Evolutionary conservation across 2,888 invertebrate species (phyloP), one percentile per base, ranked within the genome.

Genomic region (Watsonalla binaria): DNA sequence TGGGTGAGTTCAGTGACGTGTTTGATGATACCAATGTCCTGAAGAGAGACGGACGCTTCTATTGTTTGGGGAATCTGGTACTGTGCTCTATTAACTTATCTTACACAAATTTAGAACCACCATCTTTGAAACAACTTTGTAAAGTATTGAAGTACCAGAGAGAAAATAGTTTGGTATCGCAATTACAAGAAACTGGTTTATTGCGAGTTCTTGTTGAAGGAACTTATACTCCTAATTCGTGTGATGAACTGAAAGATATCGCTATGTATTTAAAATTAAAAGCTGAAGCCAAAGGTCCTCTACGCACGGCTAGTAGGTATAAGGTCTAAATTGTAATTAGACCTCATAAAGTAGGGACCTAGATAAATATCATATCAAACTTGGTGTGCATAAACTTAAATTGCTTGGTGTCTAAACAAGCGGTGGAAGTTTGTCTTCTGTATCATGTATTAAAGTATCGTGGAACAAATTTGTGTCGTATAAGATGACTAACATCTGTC

Each of bases 21-120:
- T 84, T 68, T 51, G 60, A 66, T 15, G 48, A 60, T 11, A 34
- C 63, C 0, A 58, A 68, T 46, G 42, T 71, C 2, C 47, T 62
- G 6, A 48, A 46, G 14, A 68, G 57, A 55, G 56, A 74, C 14
- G 64, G 59, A 13, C 14, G 54, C 33, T 15, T 47, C 33, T 72
- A 69, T 57, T 69, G 63, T 14, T 63, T 58, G 33, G 84, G 85
- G 7, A 85, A 85, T 60, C 60, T 79, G 2, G 56, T 53, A 34
- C 59, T 85, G 6, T 74, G 75, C 55, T 84, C 72, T 15, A 56
- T 85, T 14, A 84, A 85, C 63, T 49, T 85, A 8, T 74, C 78
- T 0, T 83, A 75, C 51, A 85, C 85, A 53, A 54, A 73, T 45
- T 56, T 85, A 47, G 57, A 61, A 5, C 70, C 61, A 37, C n/a